phyloP scores from a whole-genome alignment of 2,797 vertebrate species.

The Xerus rutilus region DNA sequence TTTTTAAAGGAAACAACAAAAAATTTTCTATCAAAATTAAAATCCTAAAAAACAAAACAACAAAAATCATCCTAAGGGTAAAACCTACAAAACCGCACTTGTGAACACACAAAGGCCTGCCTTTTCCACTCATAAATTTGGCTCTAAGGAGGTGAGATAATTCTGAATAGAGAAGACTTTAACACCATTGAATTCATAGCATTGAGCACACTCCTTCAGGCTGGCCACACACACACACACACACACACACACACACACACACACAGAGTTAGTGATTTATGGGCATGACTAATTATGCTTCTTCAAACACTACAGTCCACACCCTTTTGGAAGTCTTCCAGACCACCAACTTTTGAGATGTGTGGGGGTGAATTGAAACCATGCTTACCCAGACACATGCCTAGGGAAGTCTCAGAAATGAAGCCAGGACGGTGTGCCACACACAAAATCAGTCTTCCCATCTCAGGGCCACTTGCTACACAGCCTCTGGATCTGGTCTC shows the following conservation, averaged over 20 bases:
- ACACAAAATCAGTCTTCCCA: not conserved
- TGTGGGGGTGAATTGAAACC: not conserved
- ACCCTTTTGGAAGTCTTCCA: conserved; percentile 45
- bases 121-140: not conserved
- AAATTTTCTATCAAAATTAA: conserved; percentile 17
- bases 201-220: accelerated
- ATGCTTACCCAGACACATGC: not conserved
- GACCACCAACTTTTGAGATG: conserved; percentile 45
- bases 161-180: not conserved
- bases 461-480: not conserved
- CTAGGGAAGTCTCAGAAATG: not conserved
- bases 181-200: not conserved
- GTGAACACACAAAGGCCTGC: not conserved
- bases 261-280: not conserved
- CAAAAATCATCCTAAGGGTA: not conserved
- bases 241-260: not conserved
- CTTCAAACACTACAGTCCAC: conserved; percentile 34
- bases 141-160: not conserved
- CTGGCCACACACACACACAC: not conserved
- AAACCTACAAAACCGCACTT: not conserved
- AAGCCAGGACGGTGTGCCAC: not conserved
- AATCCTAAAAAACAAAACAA: not conserved
- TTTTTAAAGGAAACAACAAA: conserved; percentile 40
- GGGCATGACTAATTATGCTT: conserved; percentile 28
- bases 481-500: not conserved